Conservation (phyloP, 2,888 invertebrate genomes). For the Toxonevra muliebris region DNA sequence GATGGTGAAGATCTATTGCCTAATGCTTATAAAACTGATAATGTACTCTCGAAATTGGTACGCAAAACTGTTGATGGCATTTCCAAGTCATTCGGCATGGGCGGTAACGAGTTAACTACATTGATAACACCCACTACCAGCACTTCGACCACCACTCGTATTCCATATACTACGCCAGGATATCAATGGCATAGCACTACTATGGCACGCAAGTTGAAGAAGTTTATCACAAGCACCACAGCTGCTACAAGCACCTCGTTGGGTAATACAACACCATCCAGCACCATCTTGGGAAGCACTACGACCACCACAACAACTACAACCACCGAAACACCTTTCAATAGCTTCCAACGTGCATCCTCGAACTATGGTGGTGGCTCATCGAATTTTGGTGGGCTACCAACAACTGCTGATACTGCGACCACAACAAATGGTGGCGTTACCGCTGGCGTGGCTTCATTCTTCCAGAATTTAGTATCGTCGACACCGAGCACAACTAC, state of each 20-base stretch:
- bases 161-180: constrained; percentile 60
- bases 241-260: constrained; percentile 53
- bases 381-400: constrained; percentile 33
- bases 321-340: constrained; percentile 55
- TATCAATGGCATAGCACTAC: constrained; percentile 64
- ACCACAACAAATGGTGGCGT: constrained; percentile 38
- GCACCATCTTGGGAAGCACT: constrained; percentile 40
- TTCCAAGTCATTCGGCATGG: constrained; percentile 57
- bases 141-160: constrained; percentile 43
- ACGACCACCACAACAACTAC: constrained; percentile 50
- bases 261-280: constrained; percentile 48
- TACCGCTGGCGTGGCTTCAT: constrained; percentile 50
- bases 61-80: constrained; percentile 65
- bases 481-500: constrained; percentile 50
- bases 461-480: constrained; percentile 54
- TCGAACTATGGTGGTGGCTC: constrained; percentile 47
- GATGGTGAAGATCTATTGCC: constrained; percentile 58
- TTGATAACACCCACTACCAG: constrained; percentile 54
- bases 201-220: constrained; percentile 64
- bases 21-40: constrained; percentile 57
- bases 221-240: constrained; percentile 63
- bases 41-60: constrained; percentile 61
- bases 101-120: constrained; percentile 44
- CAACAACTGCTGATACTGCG: constrained; percentile 41
- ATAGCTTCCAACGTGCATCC: constrained; percentile 49